phyloP scores from a whole-genome alignment of 2,888 invertebrate species.

The Diarsia mendica region DNA sequence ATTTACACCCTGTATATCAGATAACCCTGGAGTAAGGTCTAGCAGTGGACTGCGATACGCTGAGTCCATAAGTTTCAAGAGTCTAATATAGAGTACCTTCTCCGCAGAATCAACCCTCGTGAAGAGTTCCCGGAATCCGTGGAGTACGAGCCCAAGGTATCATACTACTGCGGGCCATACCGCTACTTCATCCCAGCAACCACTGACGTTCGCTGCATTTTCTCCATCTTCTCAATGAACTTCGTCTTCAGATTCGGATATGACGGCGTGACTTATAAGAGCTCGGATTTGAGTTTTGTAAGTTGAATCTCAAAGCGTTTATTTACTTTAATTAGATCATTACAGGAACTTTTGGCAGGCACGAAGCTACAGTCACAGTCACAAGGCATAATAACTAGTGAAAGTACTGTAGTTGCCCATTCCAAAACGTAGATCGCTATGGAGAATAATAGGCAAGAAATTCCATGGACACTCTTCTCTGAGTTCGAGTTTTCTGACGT shows the following conservation, averaged over 20 bases:
- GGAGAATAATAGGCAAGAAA: too few relatives aligned
- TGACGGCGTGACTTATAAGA: slow-evolving; percentile 87
- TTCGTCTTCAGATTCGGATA: slow-evolving; percentile 86
- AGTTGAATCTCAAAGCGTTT: slow-evolving; percentile 64
- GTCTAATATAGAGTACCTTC: too few relatives aligned
- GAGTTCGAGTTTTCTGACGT: too few relatives aligned
- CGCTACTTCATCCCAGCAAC: slow-evolving; percentile 88
- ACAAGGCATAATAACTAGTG: too few relatives aligned
- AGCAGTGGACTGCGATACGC: not conserved
- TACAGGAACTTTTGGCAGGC: too few relatives aligned
- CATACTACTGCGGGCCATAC: slow-evolving; percentile 87
- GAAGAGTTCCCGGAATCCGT: slow-evolving; percentile 88
- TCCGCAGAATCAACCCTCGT: slow-evolving; percentile 83
- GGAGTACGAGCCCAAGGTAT: slow-evolving; percentile 87
- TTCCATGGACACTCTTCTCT: too few relatives aligned
- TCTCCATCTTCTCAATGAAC: slow-evolving; percentile 88
- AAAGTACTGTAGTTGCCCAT: too few relatives aligned
- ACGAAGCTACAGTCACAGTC: too few relatives aligned
- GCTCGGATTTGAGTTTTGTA: slow-evolving; percentile 85
- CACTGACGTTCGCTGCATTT: slow-evolving; percentile 85
- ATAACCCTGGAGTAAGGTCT: not conserved
- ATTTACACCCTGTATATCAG: too few relatives aligned
- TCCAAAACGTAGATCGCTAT: too few relatives aligned
- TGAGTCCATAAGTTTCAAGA: too few relatives aligned
- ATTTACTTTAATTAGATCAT: too few relatives aligned